phyloP scores from a whole-genome alignment of 2,888 invertebrate genomes.

The Ormia ochracea region DNA sequence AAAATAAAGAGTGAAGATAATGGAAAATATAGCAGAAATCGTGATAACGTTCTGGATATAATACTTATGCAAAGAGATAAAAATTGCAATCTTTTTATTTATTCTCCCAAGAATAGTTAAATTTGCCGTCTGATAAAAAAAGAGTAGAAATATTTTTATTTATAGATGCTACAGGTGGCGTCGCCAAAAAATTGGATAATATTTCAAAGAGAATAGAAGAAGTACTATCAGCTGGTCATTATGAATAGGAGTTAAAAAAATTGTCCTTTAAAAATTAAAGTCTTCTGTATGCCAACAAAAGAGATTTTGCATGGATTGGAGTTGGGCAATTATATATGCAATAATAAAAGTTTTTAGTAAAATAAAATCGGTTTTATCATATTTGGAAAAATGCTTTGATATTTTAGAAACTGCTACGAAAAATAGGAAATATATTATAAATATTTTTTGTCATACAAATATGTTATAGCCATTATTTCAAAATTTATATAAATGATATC shows the following conservation, averaged over 20 bases:
- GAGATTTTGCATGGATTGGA: slow-evolving; percentile 7
- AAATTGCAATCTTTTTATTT: no score
- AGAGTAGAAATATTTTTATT: background rate
- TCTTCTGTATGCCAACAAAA: background rate
- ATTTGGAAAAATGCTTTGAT: background rate
- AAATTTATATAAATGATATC: background rate
- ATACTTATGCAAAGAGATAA: no score
- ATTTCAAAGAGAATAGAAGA: background rate
- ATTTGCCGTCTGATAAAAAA: no score
- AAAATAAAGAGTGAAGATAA: no score
- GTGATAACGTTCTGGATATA: no score
- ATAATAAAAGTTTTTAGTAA: background rate
- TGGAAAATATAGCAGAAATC: no score
- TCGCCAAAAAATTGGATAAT: background rate
- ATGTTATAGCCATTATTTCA: background rate
- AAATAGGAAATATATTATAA: no score
- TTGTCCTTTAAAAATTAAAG: slow-evolving; percentile 14
- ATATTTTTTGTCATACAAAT: background rate
- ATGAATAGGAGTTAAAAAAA: slow-evolving; percentile 7
- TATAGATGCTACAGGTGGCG: background rate
- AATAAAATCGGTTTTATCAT: background rate
- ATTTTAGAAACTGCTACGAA: background rate
- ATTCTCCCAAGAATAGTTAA: no score
- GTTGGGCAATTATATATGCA: background rate
- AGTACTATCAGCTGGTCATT: background rate